Conservation (phyloP, 2,888 invertebrate genomes). For the Microplitis deprimator region DNA sequence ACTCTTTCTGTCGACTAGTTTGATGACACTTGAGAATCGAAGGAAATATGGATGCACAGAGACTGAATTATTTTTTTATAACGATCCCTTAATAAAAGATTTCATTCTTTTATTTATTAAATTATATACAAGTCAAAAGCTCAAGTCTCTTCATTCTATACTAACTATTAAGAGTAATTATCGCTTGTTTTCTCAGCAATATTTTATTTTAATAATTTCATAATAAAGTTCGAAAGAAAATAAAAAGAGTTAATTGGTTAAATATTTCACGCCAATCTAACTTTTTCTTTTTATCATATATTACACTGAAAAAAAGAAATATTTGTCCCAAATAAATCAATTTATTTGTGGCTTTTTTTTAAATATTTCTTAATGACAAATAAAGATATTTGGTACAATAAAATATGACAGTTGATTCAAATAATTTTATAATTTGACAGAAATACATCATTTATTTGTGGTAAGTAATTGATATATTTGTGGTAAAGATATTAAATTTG, state of each 20-base stretch:
- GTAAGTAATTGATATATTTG: too few relatives aligned
- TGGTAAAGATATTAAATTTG: too few relatives aligned
- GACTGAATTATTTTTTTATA: conserved; percentile 13
- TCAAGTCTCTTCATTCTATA: neutral
- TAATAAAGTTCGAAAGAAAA: neutral
- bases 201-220: neutral
- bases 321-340: too few relatives aligned
- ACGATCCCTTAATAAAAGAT: neutral
- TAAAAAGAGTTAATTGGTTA: neutral
- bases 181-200: neutral
- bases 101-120: neutral
- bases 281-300: neutral
- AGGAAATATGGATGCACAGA: conserved; percentile 21
- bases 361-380: too few relatives aligned
- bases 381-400: too few relatives aligned
- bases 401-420: too few relatives aligned
- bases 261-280: neutral
- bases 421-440: too few relatives aligned
- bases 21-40: conserved; percentile 23
- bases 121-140: neutral
- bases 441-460: too few relatives aligned
- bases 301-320: too few relatives aligned
- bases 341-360: too few relatives aligned
- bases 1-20: conserved; percentile 8
- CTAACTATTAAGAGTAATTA: neutral